Percentiles rank a stretch among this genome's conserved stretches.
Evolutionary conservation across 2,888 invertebrate species (phyloP).

Genomic region (Lymantria monacha): DNA sequence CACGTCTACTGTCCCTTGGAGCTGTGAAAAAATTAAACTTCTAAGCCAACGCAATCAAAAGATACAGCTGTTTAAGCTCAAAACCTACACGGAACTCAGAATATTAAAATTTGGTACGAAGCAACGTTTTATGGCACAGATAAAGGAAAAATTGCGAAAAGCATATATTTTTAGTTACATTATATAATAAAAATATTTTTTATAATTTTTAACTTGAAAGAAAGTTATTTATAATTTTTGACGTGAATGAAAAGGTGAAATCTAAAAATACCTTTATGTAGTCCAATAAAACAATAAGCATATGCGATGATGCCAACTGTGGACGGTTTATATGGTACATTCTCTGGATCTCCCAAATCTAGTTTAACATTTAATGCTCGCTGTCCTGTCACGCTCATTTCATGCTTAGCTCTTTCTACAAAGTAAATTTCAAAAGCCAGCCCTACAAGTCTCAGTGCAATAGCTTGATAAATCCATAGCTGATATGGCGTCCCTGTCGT

Average conservation of each 20-base stretch:
- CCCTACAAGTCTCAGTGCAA: constrained; percentile 91
- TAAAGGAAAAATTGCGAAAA: too few relatives aligned
- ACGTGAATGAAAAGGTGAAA: not conserved
- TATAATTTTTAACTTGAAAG: too few relatives aligned
- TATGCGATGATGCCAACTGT: constrained; percentile 88
- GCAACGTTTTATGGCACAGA: too few relatives aligned
- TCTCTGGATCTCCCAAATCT: not conserved
- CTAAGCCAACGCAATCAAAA: too few relatives aligned
- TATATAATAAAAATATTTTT: too few relatives aligned
- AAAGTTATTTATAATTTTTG: too few relatives aligned
- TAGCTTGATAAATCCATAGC: constrained; percentile 90
- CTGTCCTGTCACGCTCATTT: constrained; percentile 40
- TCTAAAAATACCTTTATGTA: constrained; percentile 85
- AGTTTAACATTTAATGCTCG: constrained; percentile 15
- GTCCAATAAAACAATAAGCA: constrained; percentile 90
- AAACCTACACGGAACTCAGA: too few relatives aligned
- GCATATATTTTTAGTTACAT: too few relatives aligned
- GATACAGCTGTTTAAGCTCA: too few relatives aligned
- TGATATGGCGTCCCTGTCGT: constrained; percentile 84
- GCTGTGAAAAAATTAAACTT: too few relatives aligned
- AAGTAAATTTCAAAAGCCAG: constrained; percentile 89
- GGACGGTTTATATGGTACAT: constrained; percentile 56
- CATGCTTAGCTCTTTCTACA: constrained; percentile 31
- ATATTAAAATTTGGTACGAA: too few relatives aligned
- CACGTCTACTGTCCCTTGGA: too few relatives aligned